phyloP scores from a whole-genome alignment of 2,797 vertebrate genomes.

The Geotrypetes seraphini region DNA sequence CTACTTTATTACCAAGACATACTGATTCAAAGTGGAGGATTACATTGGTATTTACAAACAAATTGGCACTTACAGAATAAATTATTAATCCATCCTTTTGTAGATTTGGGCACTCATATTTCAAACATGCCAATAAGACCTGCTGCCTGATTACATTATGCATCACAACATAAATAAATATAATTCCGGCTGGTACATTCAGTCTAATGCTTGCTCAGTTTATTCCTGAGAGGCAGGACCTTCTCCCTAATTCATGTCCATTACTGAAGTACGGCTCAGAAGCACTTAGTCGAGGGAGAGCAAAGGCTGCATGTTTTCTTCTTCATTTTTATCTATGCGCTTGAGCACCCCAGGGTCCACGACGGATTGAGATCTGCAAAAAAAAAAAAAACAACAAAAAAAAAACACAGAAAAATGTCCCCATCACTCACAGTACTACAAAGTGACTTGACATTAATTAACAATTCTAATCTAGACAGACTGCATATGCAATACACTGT shows the following conservation, averaged over 20 bases:
- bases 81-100: constrained; percentile 43
- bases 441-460: neutral
- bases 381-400: constrained; percentile 14
- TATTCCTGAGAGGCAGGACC: constrained; percentile 37
- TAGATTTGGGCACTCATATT: constrained; percentile 37
- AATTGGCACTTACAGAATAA: constrained; percentile 96
- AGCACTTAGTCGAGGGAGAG: constrained; percentile 84
- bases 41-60: constrained; percentile 72
- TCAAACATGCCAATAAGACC: constrained; percentile 40
- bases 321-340: constrained; percentile 81
- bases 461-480: too few species aligned
- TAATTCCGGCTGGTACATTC: constrained; percentile 40
- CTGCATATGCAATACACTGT: too few species aligned
- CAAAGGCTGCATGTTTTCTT: constrained; percentile 95
- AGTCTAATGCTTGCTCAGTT: constrained; percentile 27
- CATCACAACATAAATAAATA: constrained; percentile 52
- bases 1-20: constrained; percentile 45
- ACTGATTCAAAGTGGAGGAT: constrained; percentile 45
- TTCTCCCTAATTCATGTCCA: constrained; percentile 27
- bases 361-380: constrained; percentile 86
- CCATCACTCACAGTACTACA: too few species aligned
- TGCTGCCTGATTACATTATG: constrained; percentile 43
- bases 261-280: constrained; percentile 6
- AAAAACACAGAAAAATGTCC: constrained; percentile 18
- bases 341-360: constrained; percentile 92